phyloP scores from a whole-genome alignment of 1,140 invertebrate genomes.

The Drosophila nigromelanica region DNA sequence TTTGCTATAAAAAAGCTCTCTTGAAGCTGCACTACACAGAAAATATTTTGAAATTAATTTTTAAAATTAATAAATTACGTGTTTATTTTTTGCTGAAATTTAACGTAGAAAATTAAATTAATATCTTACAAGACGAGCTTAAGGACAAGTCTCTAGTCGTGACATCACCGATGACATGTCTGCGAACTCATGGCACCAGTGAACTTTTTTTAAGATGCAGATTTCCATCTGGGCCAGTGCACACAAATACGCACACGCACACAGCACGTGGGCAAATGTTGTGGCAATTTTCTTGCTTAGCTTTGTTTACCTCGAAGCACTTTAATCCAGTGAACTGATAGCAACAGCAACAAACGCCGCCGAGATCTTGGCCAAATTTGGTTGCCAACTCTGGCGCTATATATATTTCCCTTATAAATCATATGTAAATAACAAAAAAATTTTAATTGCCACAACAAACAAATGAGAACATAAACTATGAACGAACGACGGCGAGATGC shows the following conservation, averaged over 20 bases:
- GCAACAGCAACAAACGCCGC: slow-evolving; percentile 10
- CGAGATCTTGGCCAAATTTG: slow-evolving; percentile 31
- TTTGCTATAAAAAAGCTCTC: too few relatives aligned
- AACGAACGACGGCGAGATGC: neutral
- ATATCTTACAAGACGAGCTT: neutral
- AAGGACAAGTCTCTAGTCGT: neutral
- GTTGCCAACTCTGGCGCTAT: slow-evolving; percentile 6
- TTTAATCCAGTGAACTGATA: slow-evolving; percentile 51
- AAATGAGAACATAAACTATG: neutral
- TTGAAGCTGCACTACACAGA: too few relatives aligned
- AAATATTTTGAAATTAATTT: too few relatives aligned
- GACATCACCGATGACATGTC: too few relatives aligned
- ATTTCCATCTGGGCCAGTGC: neutral
- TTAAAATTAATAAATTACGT: too few relatives aligned
- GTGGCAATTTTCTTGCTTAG: slow-evolving; percentile 14
- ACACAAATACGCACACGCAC: slow-evolving; percentile 8
- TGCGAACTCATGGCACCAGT: too few relatives aligned
- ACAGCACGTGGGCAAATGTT: slow-evolving; percentile 2
- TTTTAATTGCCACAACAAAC: slow-evolving; percentile 43
- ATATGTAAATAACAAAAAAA: slow-evolving; percentile 31
- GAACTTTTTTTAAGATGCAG: too few relatives aligned
- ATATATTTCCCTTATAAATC: slow-evolving; percentile 26
- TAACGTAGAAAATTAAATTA: too few relatives aligned
- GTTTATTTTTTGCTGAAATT: too few relatives aligned
- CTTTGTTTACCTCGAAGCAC: slow-evolving; percentile 25